Conservation (phyloP, 2,113 vertebrate genomes). For the Malurus melanocephalus region DNA sequence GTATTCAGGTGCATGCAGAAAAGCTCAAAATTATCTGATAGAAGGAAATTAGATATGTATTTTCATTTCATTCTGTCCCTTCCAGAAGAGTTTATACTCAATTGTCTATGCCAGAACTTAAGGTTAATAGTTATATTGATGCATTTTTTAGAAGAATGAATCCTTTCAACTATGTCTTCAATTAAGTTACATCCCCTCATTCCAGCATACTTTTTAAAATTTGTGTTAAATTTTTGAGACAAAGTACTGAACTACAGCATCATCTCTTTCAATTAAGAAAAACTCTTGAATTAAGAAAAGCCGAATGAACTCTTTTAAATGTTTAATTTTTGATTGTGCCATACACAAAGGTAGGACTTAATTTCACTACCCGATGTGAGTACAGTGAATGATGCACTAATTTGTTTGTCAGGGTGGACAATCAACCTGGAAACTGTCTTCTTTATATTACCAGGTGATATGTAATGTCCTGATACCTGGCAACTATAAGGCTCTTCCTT, state of each 20-base stretch:
- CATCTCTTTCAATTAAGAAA: not conserved
- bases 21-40: not conserved
- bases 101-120: not conserved
- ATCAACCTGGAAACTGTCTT: not conserved
- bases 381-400: not conserved
- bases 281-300: not conserved
- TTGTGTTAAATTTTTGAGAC: not conserved
- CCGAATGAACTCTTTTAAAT: not conserved
- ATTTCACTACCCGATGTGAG: not conserved
- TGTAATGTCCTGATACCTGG: not conserved
- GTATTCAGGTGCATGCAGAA: not conserved
- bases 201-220: not conserved
- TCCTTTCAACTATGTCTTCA: not conserved
- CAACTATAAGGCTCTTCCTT: not conserved
- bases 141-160: not conserved
- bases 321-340: not conserved
- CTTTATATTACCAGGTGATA: not conserved
- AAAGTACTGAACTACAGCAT: not conserved
- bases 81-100: not conserved
- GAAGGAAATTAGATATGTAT: not conserved
- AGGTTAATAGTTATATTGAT: not conserved
- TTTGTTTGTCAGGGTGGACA: not conserved
- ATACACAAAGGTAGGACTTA: not conserved
- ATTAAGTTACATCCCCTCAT: not conserved
- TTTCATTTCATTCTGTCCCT: not conserved